Base-by-base conservation (phyloP, 2,888 invertebrate species). In the Digitonthophagus gazella region DNA sequence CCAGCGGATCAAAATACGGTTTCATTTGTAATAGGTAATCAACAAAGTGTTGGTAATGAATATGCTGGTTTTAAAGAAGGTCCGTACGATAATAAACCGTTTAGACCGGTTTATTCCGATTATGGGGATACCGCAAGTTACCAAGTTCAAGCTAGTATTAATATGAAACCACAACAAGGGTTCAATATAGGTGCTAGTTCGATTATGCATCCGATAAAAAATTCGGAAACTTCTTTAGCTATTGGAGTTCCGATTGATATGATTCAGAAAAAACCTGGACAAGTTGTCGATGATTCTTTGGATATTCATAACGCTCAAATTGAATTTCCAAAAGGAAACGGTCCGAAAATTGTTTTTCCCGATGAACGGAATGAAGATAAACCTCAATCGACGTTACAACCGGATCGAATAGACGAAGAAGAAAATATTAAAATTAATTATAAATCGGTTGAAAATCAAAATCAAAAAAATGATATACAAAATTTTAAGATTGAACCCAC, bases 1-100 rank as follows among this genome's bases (percentile, higher is more conserved):
- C 86, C 88, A 0, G 88, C 87, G 0, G 87, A 87, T 66, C 89
- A 89, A 76, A 86, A 89, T 69, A 88, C 87, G 0, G 88, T 89
- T 0, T 86, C 88, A 0, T 89, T 89, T 76, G 88, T 90, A 0
- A 82, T 89, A 0, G 89, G 89, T 2, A 87, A 89, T 74, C 86
- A 88, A 68, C 89, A 89, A 75, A 86, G 86, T 69, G 87, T 89
- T 0, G 84, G 83, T 22, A 69, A 77, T 71, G 76, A 68, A 6
- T 83, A 82, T 15, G 78, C 83, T 8, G 87, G 85, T 0, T 79
- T 85, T 22, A 86, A 86, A 68, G 86, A 87, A 70, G 84, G 84
- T 20, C 82, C 85, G 0, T 87, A 79, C 72, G 80, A 81, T 66
- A 78, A 75, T 15, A 81, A 80, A 70, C 81, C 81, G 6, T 82